Base-by-base conservation (phyloP, 64 coral and sea anemone species). In the Montipora foliosa region DNA sequence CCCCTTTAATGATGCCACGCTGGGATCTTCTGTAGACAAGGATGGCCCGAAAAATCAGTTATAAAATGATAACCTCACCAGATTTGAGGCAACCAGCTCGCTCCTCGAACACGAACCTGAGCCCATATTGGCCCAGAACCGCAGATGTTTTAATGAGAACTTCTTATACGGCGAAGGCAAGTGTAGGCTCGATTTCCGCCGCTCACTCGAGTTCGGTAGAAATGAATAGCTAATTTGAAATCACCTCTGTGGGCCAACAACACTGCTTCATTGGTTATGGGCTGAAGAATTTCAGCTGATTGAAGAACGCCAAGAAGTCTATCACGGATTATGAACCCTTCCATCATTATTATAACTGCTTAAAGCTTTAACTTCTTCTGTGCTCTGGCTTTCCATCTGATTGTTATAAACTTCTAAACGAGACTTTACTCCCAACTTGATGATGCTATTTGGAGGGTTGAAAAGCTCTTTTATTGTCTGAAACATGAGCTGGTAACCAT, bases 321-420 rank as follows among this genome's bases (percentile, higher is more conserved):
- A 44, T 94, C 92, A 17, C 78, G 88, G 67, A 89, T 81, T 60
- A 94, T 45, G 4, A 94, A 89, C 9, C 92, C 92, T 71, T 94
- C 92, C 29, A 75, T 94, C 25, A 37, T 37, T 2, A 15, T 60
- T 80, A 5, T 89, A 24, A 7, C 55, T 58, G 44, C 60, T 89
- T 55, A 94, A 66, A 44, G 51, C 84, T 50, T 88, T 45, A 45
- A 94, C 53, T 78, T 94, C 92, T 81, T 89, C 66, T 14, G 75
- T 60, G 66, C 77, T 79, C 17, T 89, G 71, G 68, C 92, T 89
- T 94, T 94, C 92, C 21, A 19, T 49, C 64, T 62, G 75, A 81
- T 45, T 87, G 49, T 81, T 88, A 76, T 82, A 94, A 72, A 88
- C 78, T 24, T 22, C 37, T 47, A 81, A 64, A 8, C n/a, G 78